These are phyloP conservation scores for Hirtodrosophila duncani DNA, from an alignment of 2,888 invertebrate species.

Conservation along the genomic window DNA sequence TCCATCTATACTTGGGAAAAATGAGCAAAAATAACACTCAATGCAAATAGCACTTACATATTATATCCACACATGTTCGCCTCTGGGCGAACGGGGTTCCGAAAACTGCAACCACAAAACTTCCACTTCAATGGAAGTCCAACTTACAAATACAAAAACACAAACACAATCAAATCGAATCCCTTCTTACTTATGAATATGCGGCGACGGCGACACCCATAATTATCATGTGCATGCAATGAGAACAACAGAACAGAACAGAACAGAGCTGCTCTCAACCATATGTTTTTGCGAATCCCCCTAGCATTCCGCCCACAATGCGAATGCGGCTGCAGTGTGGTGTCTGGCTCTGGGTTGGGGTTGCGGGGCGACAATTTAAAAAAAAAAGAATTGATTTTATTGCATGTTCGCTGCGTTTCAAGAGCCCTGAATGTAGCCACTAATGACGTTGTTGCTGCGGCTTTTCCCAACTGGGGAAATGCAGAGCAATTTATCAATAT, in stretches of 20 bases:
- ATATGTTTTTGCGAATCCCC: neutral
- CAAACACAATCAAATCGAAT: neutral
- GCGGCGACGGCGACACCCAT: conserved; percentile 50
- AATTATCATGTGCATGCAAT: conserved; percentile 53
- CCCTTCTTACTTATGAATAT: conserved; percentile 25
- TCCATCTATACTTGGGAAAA: too few species aligned
- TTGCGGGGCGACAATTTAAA: conserved; percentile 50
- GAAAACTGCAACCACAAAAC: conserved; percentile 38
- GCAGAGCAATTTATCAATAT: conserved; percentile 42
- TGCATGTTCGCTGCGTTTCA: conserved; percentile 18
- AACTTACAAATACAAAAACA: conserved; percentile 21
- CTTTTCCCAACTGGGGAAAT: conserved; percentile 14
- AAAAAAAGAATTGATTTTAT: conserved; percentile 56
- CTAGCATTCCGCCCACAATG: conserved; percentile 1
- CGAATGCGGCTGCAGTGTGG: too few species aligned
- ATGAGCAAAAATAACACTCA: too few species aligned
- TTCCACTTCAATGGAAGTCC: conserved; percentile 40
- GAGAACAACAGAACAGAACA: conserved; percentile 15
- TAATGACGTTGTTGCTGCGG: conserved; percentile 50
- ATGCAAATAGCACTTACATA: too few species aligned
- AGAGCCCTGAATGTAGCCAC: conserved; percentile 20
- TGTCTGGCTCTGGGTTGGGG: neutral
- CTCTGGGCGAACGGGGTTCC: conserved; percentile 1
- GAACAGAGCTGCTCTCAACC: too few species aligned
- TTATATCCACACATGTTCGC: too few species aligned